Base-by-base conservation (phyloP, 1,140 invertebrate species). In the Aphelinus certus region DNA sequence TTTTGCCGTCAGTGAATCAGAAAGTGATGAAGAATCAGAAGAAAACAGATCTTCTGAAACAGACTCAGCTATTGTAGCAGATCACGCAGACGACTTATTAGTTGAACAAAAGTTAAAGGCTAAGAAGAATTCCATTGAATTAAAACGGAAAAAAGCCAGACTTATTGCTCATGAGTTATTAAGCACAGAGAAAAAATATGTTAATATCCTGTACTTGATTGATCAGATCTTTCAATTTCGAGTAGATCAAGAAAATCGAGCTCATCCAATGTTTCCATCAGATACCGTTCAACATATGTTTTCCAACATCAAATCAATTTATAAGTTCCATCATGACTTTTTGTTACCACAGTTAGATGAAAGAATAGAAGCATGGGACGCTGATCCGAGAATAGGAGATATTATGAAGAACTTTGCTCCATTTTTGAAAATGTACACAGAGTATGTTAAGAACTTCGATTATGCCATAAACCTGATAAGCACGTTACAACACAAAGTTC, bases 331-430 rank as follows among this genome's bases (percentile, higher is more conserved):
- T 68, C 94, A 93, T 84, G 90, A 93, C 83, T 92, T 92, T 77
- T 83, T 94, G 2, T 83, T 94, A 5, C 87, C 88, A 45, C 92
- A 94, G 83, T 83, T 94, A 45, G 88, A 92, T 77, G 86, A 88
- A 43, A 85, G 93, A 75, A 89, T 94, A 77, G 81, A 89, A 53
- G 87, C 89, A 70, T 94, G 93, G 93, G 85, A 89, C 9, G 81
- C 84, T 42, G 83, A 89, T 76, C 88, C 89, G 3, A 90, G 90
- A 84, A 91, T 95, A 71, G 89, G 93, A n/a, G 93, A 94, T 84
- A 90, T 94, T 10, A 92, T 94, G 84, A 91, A 94, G 10, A 92
- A 91, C 80, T 93, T 93, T 81, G 93, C 93, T 45, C 93, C 93
- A 2, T 95, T 94, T 83, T 85, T 94, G 0, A 94, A 94, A 84